A percentile compares a stretch with the other conserved stretches of the same genome.
Evolutionary conservation across 2,797 vertebrate genomes (phyloP).

Genomic region (Hozukius guyotensis): DNA sequence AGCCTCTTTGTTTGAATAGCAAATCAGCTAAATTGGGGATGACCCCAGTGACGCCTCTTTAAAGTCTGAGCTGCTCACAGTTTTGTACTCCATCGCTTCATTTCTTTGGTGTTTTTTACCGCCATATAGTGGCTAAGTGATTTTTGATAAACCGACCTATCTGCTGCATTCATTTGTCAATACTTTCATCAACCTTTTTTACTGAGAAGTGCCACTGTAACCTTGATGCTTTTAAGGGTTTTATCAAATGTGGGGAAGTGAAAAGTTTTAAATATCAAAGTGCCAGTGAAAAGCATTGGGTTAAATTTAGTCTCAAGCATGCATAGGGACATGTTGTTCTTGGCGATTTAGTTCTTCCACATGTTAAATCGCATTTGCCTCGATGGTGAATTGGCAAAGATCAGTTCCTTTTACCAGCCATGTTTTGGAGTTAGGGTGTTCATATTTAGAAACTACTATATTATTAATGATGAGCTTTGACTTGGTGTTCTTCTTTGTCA

Average conservation of each 20-base stretch:
- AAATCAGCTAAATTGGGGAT: slow-evolving; percentile 10
- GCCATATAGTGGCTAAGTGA: background rate
- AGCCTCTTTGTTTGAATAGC: slow-evolving; percentile 20
- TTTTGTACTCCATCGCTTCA: background rate
- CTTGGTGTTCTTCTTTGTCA: background rate
- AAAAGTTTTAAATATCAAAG: background rate
- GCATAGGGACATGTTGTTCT: background rate
- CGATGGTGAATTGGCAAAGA: too few relatives aligned
- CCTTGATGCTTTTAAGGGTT: background rate
- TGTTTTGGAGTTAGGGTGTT: background rate
- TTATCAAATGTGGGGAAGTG: background rate
- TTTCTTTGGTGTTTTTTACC: too few relatives aligned
- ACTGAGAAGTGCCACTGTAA: background rate
- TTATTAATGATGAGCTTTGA: background rate
- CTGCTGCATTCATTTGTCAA: background rate
- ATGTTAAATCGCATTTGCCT: background rate
- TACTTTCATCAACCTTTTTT: background rate
- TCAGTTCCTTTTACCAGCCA: too few relatives aligned
- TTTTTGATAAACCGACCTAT: background rate
- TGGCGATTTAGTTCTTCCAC: background rate
- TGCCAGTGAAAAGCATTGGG: background rate
- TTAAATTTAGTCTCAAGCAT: background rate
- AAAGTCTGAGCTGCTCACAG: background rate
- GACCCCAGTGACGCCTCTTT: background rate
- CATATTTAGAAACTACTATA: background rate